phyloP scores from a whole-genome alignment of 2,888 invertebrate species.

The Pandemis cinnamomeana region DNA sequence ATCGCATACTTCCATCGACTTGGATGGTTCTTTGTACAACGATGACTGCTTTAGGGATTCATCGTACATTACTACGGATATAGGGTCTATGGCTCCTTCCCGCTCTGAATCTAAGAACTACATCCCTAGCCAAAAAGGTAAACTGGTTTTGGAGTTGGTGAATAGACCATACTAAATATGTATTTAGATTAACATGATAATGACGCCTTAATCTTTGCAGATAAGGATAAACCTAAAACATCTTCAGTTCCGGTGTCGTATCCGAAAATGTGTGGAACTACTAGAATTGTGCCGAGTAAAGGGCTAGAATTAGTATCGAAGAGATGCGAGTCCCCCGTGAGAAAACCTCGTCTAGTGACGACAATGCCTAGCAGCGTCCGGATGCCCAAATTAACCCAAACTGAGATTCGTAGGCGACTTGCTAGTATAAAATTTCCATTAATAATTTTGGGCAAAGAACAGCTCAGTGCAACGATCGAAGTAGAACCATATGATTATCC shows the following conservation, averaged over 20 bases:
- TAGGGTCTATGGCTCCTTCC: neutral
- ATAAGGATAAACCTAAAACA: constrained; percentile 2
- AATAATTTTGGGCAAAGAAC: constrained; percentile 67
- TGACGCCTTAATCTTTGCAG: neutral
- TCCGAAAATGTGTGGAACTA: constrained; percentile 54
- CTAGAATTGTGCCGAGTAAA: constrained; percentile 56
- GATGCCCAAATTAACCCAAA: constrained; percentile 56
- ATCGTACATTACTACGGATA: neutral
- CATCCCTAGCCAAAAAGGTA: constrained; percentile 10
- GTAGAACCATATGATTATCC: constrained; percentile 55
- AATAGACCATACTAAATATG: neutral
- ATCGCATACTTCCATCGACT: neutral
- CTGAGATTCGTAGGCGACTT: constrained; percentile 65
- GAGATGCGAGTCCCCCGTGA: constrained; percentile 40
- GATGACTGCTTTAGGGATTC: constrained; percentile 6
- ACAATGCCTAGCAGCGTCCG: constrained; percentile 50
- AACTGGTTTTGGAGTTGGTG: neutral
- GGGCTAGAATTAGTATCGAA: constrained; percentile 43
- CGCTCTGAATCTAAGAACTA: neutral
- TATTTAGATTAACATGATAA: neutral
- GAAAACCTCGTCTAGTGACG: constrained; percentile 52
- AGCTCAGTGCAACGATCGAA: constrained; percentile 58
- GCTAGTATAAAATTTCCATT: constrained; percentile 65
- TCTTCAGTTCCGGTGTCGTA: neutral
- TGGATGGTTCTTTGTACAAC: neutral